Evolutionary conservation across 2,888 invertebrate species (phyloP).

Genomic region (Aelia acuminata): DNA sequence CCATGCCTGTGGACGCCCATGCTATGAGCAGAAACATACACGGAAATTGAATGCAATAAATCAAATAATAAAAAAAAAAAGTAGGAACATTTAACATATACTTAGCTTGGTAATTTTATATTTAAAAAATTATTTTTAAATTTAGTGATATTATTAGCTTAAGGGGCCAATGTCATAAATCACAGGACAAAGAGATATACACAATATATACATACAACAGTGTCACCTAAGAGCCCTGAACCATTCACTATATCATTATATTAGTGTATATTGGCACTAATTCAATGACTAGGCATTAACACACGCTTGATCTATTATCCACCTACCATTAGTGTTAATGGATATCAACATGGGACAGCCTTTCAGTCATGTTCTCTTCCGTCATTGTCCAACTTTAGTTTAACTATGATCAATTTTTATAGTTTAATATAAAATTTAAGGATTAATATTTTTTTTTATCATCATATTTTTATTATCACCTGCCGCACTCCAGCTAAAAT

Average conservation of each 20-base stretch:
- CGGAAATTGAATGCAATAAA: too few species aligned
- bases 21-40: too few species aligned
- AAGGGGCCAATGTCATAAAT: not conserved
- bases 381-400: not conserved
- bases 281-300: not conserved
- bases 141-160: not conserved
- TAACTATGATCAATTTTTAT: not conserved
- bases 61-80: too few species aligned
- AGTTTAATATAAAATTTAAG: too few species aligned
- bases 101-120: too few species aligned
- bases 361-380: not conserved
- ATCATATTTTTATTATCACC: too few species aligned
- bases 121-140: not conserved
- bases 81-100: too few species aligned
- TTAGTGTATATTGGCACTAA: not conserved
- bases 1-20: too few species aligned
- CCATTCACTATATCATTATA: not conserved
- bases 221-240: not conserved
- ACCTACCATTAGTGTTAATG: not conserved
- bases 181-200: not conserved
- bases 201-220: too few species aligned
- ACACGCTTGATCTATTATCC: not conserved
- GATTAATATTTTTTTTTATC: too few species aligned
- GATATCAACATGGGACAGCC: not conserved
- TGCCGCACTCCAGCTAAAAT: too few species aligned